A percentile compares a stretch with the other conserved stretches of the same genome.
Evolutionary conservation across 2,888 invertebrate species (phyloP).

Genomic region (Keiferia lycopersicella): DNA sequence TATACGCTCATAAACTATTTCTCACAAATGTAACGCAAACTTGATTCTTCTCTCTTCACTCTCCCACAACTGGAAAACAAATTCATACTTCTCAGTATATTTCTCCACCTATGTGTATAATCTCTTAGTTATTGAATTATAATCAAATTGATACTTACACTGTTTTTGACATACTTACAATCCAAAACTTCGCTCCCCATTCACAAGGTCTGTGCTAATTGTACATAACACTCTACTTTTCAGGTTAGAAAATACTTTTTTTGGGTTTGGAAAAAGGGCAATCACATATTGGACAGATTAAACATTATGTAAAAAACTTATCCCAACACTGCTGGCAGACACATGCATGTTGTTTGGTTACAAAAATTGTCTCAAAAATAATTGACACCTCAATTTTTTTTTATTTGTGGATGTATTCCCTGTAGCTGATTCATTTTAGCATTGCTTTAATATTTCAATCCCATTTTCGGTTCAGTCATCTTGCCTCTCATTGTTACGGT

Average conservation of each 20-base stretch:
- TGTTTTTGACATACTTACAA: slow-evolving; percentile 46
- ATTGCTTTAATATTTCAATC: too few species aligned
- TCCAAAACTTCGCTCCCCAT: slow-evolving; percentile 35
- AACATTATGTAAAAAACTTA: neutral
- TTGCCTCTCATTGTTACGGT: too few species aligned
- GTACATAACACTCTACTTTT: slow-evolving; percentile 12
- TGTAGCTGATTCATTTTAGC: too few species aligned
- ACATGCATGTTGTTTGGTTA: neutral
- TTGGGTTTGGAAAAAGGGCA: neutral
- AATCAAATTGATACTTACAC: slow-evolving; percentile 64
- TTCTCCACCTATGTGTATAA: slow-evolving; percentile 27
- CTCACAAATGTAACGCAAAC: slow-evolving; percentile 47
- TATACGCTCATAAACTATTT: slow-evolving; percentile 62
- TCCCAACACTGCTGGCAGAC: neutral
- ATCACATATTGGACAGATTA: neutral
- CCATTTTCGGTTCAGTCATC: too few species aligned
- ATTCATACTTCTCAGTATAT: slow-evolving; percentile 44
- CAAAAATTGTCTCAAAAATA: neutral
- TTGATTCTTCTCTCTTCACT: slow-evolving; percentile 48
- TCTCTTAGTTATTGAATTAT: slow-evolving; percentile 45
- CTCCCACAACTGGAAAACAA: slow-evolving; percentile 58
- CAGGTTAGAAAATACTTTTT: neutral
- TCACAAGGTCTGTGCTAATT: slow-evolving; percentile 36
- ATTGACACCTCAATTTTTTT: too few species aligned
- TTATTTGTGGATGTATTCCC: too few species aligned